Evolutionary conservation across 2,888 invertebrate genomes (phyloP).

Genomic region (Amblyjoppa fuscipennis): DNA sequence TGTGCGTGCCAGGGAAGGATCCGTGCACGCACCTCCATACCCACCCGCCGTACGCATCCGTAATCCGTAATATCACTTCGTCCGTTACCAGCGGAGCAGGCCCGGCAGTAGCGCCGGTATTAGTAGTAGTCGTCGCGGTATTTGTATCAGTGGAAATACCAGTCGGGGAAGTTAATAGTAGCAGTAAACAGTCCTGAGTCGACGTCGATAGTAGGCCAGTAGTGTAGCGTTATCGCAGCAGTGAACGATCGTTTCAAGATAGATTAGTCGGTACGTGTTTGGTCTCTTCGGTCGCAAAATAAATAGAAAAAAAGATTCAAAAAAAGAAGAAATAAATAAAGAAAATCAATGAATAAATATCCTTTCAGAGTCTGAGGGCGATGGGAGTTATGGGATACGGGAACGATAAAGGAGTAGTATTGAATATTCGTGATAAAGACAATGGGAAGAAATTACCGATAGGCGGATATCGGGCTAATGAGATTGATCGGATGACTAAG

Average conservation of each 20-base stretch:
- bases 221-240: neutral
- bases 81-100: slow-evolving; percentile 60
- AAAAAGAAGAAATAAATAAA: neutral
- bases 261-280: neutral
- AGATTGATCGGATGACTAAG: slow-evolving; percentile 45
- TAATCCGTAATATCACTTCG: slow-evolving; percentile 68
- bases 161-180: slow-evolving; percentile 5
- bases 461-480: slow-evolving; percentile 29
- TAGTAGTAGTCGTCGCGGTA: neutral
- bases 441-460: slow-evolving; percentile 39
- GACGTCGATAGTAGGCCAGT: slow-evolving; percentile 39
- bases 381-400: neutral
- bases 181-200: slow-evolving; percentile 39
- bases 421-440: slow-evolving; percentile 6
- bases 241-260: neutral
- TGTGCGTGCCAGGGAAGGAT: slow-evolving; percentile 52
- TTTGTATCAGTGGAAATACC: slow-evolving; percentile 20
- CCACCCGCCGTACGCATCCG: slow-evolving; percentile 62
- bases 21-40: slow-evolving; percentile 58
- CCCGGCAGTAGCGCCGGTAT: neutral
- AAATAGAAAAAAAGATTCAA: neutral
- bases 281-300: slow-evolving; percentile 19
- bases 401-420: neutral
- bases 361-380: slow-evolving; percentile 1
- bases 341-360: slow-evolving; percentile 4